phyloP scores from a whole-genome alignment of 2,888 invertebrate species.

The Vanessa cardui region DNA sequence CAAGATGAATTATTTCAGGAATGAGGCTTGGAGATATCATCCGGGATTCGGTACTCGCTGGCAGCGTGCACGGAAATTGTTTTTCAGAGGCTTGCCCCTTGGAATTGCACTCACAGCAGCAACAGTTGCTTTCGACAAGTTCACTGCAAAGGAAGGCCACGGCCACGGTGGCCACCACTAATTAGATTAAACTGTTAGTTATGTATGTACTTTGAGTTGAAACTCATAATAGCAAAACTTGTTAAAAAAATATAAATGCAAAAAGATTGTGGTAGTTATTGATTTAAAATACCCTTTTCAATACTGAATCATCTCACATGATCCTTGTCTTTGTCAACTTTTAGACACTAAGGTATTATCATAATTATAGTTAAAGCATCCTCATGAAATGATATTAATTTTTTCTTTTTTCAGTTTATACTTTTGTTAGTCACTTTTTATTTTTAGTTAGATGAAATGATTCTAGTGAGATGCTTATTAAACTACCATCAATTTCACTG shows the following conservation, averaged over 20 bases:
- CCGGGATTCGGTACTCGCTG: conserved; percentile 82
- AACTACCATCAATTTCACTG: too few relatives aligned
- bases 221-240: background rate
- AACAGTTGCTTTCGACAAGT: conserved; percentile 55
- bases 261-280: background rate
- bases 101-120: conserved; percentile 80
- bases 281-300: background rate
- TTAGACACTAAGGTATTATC: too few relatives aligned
- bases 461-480: background rate
- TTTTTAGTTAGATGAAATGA: too few relatives aligned
- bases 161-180: conserved; percentile 51
- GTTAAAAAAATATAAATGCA: background rate
- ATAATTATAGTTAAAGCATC: too few relatives aligned
- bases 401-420: too few relatives aligned
- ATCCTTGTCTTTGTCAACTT: background rate
- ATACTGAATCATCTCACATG: background rate
- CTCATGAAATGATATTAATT: too few relatives aligned
- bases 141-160: conserved; percentile 60
- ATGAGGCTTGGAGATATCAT: conserved; percentile 92
- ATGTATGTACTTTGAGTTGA: background rate
- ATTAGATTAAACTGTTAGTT: conserved; percentile 3
- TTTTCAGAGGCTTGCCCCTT: conserved; percentile 85
- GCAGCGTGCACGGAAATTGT: conserved; percentile 63
- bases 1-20: conserved; percentile 72
- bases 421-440: too few relatives aligned